phyloP scores from a whole-genome alignment of 2,113 vertebrate species.

The Nerophis ophidion region DNA sequence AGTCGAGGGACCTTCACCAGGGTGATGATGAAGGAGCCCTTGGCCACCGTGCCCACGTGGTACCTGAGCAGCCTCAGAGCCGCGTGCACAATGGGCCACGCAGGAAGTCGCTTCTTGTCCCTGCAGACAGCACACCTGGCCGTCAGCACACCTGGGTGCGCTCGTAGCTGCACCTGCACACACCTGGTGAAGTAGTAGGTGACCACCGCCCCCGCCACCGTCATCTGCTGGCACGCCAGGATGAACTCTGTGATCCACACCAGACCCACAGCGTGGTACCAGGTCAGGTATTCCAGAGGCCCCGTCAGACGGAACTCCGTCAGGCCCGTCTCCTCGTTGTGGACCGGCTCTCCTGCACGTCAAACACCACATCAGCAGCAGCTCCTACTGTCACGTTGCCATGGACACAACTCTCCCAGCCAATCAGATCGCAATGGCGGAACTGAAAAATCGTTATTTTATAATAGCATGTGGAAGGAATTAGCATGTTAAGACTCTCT shows the following conservation, averaged over 20 bases:
- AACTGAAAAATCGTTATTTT: too few species aligned
- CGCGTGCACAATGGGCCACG: constrained; percentile 91
- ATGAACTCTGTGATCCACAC: constrained; percentile 98
- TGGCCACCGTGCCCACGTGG: constrained; percentile 94
- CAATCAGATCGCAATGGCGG: too few species aligned
- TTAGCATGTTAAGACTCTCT: too few species aligned
- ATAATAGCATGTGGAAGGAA: too few species aligned
- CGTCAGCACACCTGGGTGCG: too few species aligned
- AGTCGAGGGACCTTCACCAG: constrained; percentile 94
- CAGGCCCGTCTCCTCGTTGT: constrained; percentile 81
- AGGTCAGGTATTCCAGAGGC: constrained; percentile 90
- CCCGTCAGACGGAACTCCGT: constrained; percentile 86
- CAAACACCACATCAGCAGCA: not conserved
- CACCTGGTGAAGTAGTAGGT: constrained; percentile 98
- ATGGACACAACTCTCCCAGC: too few species aligned
- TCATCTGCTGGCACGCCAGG: constrained; percentile 98
- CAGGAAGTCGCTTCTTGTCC: constrained; percentile 88
- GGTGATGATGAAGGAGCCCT: constrained; percentile 97
- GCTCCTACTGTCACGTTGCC: too few species aligned
- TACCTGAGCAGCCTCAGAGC: constrained; percentile 87
- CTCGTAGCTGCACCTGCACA: too few species aligned
- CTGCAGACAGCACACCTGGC: constrained; percentile 51
- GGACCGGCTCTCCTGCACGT: constrained; percentile 77
- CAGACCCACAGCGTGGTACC: constrained; percentile 93
- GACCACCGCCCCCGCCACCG: constrained; percentile 93